Evolutionary conservation across 2,113 vertebrate species (phyloP).

Genomic region (Menura novaehollandiae): DNA sequence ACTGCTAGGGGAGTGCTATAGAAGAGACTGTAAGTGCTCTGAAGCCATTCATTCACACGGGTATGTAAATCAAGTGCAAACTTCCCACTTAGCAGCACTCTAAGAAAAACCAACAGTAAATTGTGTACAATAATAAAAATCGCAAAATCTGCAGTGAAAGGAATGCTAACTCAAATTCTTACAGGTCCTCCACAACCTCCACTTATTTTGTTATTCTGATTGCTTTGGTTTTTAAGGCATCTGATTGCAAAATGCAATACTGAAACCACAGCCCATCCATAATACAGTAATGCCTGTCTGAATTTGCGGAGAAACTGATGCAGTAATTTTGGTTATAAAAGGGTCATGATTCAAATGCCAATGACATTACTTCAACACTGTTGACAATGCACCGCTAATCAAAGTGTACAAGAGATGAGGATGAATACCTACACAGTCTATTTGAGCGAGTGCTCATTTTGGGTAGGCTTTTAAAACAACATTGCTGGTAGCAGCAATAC

Average conservation of each 20-base stretch:
- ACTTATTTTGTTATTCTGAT: not conserved
- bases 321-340: not conserved
- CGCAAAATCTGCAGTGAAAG: rapidly evolving
- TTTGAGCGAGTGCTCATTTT: not conserved
- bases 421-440: not conserved
- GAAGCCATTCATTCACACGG: not conserved
- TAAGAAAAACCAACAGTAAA: not conserved
- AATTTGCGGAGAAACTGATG: not conserved
- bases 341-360: not conserved
- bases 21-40: not conserved
- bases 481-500: not conserved
- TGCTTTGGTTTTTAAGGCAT: not conserved
- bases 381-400: not conserved
- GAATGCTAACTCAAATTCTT: not conserved
- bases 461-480: not conserved
- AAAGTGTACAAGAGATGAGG: not conserved
- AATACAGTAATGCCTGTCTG: not conserved
- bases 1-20: not conserved
- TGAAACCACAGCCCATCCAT: not conserved
- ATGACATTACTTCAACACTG: not conserved
- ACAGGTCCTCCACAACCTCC: not conserved
- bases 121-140: not conserved
- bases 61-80: not conserved
- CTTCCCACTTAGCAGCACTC: not conserved
- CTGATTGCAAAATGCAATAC: not conserved